Evolutionary conservation across 2,113 vertebrate species (phyloP), one percentile per base, ranked within the genome.

Genomic region (Neoarius graeffei): DNA sequence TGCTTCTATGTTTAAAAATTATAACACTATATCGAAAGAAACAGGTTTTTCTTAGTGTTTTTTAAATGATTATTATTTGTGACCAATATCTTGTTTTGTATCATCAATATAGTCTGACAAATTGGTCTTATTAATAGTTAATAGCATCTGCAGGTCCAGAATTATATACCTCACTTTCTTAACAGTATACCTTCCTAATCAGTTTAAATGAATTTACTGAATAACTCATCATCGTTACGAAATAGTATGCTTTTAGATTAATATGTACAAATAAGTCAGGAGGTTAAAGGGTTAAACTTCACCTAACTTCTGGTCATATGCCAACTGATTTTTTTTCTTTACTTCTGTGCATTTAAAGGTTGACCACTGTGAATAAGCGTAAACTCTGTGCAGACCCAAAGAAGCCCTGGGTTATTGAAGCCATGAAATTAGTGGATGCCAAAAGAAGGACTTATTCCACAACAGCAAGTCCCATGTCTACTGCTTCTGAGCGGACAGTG

Each of bases 381-480:
- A 35, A 0, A 0, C 3, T 91, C 42, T 91, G 90, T 50, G 56
- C 90, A 7, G 35, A 88, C n/a, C 81, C 88, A 66, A 35, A 23
- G 1, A 87, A 69, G 23, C 35, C 20, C 23, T 89, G 87, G 89
- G 86, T 86, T 66, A 76, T 50, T 14, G 81, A 52, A 30, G 86
- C 79, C 17, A 86, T 84, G 35, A 11, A 64, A 10, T 52, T 42
- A 15, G 13, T 91, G 52, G 64, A 89, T 19, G 35, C 23, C 8
- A 85, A 9, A 48, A 85, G 8, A 10, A 74, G 2, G 20, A n/a
- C 8, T 19, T 6, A 1, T 25, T 15, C 73, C 48, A 81, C 17
- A 1, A 30, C 71, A 56, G 19, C 35, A 30, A 25, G 5, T 66
- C 57, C 74, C 6, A n/a, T 62, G 13, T 74, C 48, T 23, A 56